Percentiles rank a stretch among this genome's conserved stretches.
Conservation (phyloP, 2,797 vertebrate species). For the Sardinella longiceps region DNA sequence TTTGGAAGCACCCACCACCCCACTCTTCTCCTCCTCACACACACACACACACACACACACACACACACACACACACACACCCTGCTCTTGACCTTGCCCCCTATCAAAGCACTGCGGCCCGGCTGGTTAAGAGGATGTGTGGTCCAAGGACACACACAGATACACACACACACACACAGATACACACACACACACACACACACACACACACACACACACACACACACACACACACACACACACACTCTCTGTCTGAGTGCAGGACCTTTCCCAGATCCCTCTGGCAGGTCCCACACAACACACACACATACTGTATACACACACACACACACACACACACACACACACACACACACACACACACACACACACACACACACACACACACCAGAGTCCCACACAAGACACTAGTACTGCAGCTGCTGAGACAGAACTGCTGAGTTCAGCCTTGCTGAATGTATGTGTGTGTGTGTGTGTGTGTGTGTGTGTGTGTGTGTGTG, state of each 20-base stretch:
- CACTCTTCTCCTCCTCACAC: not conserved
- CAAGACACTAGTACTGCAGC: not conserved
- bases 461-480: not conserved
- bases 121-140: not conserved
- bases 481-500: conserved; percentile 24
- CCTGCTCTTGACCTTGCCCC: conserved; percentile 43
- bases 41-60: too few species aligned
- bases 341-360: too few species aligned
- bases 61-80: too few species aligned
- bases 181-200: too few species aligned
- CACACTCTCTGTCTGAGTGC: too few species aligned
- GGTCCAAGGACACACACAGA: not conserved
- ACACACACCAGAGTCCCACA: too few species aligned
- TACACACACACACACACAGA: too few species aligned
- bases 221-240: not conserved
- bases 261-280: conserved; percentile 27
- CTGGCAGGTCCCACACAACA: not conserved
- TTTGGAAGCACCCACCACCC: conserved; percentile 33
- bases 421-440: too few species aligned
- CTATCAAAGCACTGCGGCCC: not conserved
- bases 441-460: not conserved
- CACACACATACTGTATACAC: too few species aligned
- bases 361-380: too few species aligned
- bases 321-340: too few species aligned
- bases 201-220: too few species aligned